Evolutionary conservation across 2,797 vertebrate species (phyloP).

Genomic region (Pantherophis alleghaniensis): DNA sequence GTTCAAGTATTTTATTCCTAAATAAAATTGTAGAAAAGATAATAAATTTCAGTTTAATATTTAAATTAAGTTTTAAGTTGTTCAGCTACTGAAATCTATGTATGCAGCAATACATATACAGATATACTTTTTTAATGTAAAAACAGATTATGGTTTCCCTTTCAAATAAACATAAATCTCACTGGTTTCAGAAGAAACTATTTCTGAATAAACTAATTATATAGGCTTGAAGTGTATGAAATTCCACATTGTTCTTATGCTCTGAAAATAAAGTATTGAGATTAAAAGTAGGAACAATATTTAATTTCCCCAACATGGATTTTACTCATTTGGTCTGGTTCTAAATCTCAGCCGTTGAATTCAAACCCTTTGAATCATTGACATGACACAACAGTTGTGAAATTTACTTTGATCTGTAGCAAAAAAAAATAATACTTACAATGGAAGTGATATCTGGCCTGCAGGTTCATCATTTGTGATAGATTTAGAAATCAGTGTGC

Average conservation of each 20-base stretch:
- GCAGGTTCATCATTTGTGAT: conserved; percentile 77
- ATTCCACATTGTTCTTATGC: background rate
- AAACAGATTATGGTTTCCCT: conserved; percentile 1
- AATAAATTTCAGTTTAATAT: background rate
- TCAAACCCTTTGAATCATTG: conserved; percentile 6
- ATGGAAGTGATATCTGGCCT: conserved; percentile 73
- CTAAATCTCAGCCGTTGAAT: background rate
- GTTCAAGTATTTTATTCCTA: background rate
- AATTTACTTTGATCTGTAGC: conserved; percentile 18
- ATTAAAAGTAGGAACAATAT: background rate
- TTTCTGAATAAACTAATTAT: background rate
- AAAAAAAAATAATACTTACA: conserved; percentile 65
- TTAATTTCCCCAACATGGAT: background rate
- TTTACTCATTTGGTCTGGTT: conserved; percentile 5
- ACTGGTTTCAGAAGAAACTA: background rate
- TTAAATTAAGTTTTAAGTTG: background rate
- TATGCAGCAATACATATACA: background rate
- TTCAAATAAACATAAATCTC: background rate
- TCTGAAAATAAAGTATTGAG: conserved; percentile 21
- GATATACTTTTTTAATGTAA: background rate
- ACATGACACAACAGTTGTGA: background rate
- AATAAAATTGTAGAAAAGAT: background rate
- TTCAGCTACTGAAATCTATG: background rate
- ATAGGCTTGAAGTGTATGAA: background rate
- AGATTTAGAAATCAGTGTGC: conserved; percentile 73